phyloP scores from a whole-genome alignment of 2,113 vertebrate genomes.

The Hippolais icterina region DNA sequence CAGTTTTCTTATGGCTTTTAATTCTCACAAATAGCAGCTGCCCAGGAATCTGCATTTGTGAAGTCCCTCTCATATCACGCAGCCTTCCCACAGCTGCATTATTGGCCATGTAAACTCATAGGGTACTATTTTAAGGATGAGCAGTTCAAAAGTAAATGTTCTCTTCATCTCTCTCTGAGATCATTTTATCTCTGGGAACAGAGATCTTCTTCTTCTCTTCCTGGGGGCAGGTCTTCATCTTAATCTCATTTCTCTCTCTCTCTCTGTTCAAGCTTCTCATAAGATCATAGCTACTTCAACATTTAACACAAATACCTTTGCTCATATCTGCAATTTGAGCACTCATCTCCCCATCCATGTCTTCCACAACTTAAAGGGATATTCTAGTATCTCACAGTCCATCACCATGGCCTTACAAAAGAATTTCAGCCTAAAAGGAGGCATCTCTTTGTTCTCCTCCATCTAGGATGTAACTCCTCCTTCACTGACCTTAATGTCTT shows the following conservation, averaged over 20 bases:
- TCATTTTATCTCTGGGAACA: background rate
- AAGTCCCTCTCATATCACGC: background rate
- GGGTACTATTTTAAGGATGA: background rate
- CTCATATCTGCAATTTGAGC: background rate
- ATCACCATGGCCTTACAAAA: background rate
- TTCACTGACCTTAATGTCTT: background rate
- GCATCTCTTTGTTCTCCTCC: background rate
- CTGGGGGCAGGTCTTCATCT: background rate
- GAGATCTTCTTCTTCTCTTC: background rate
- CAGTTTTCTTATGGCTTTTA: background rate
- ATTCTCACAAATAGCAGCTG: background rate
- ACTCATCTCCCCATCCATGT: background rate
- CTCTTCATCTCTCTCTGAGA: background rate
- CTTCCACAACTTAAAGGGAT: background rate
- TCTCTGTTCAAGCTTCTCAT: background rate
- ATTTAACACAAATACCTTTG: background rate
- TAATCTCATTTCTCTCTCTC: background rate
- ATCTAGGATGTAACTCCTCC: background rate
- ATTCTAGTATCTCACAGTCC: background rate
- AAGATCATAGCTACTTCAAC: background rate
- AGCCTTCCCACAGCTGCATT: background rate
- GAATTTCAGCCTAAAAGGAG: background rate
- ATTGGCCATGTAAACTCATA: background rate
- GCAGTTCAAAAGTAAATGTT: background rate
- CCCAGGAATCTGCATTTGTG: background rate